These are phyloP conservation scores for Engystomops pustulosus DNA, from an alignment of 2,113 vertebrate genomes.

Conservation along the genomic window DNA sequence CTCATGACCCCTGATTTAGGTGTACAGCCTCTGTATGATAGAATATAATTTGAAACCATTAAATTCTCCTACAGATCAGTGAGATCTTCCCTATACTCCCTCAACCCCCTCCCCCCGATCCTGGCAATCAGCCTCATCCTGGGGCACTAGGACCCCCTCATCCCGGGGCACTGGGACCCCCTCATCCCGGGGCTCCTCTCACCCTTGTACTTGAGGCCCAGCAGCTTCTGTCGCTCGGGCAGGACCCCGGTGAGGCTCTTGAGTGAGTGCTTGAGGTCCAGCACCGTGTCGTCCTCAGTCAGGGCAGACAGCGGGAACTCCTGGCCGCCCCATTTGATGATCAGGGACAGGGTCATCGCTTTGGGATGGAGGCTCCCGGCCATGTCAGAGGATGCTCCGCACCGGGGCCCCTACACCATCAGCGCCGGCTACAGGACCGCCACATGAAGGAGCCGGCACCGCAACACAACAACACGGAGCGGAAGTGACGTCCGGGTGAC, in stretches of 20 bases:
- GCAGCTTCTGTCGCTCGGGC: conserved; percentile 93
- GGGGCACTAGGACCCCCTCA: not conserved
- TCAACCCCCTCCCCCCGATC: too few species aligned
- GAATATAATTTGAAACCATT: too few species aligned
- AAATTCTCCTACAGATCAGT: too few species aligned
- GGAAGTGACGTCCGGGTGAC: conserved; percentile 29
- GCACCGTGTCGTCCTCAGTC: conserved; percentile 94
- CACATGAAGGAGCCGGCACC: conserved; percentile 38
- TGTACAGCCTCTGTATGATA: not conserved
- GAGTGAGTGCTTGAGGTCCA: conserved; percentile 96
- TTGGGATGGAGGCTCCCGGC: conserved; percentile 11
- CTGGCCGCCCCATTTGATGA: conserved; percentile 98
- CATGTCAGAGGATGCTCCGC: not conserved
- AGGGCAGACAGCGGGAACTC: conserved; percentile 94
- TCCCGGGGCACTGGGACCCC: not conserved
- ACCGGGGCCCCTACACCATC: not conserved
- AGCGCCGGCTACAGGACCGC: not conserved
- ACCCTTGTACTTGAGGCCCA: conserved; percentile 98
- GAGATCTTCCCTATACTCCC: too few species aligned
- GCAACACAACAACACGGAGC: conserved; percentile 33
- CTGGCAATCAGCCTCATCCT: not conserved
- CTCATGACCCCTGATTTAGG: not conserved
- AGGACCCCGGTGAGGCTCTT: conserved; percentile 95
- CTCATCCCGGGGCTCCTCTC: conserved; percentile 54
- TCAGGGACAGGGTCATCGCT: conserved; percentile 93